A percentile compares a stretch with the other conserved stretches of the same genome.
phyloP scores from a whole-genome alignment of 2,797 vertebrate genomes.

The Podargus strigoides region DNA sequence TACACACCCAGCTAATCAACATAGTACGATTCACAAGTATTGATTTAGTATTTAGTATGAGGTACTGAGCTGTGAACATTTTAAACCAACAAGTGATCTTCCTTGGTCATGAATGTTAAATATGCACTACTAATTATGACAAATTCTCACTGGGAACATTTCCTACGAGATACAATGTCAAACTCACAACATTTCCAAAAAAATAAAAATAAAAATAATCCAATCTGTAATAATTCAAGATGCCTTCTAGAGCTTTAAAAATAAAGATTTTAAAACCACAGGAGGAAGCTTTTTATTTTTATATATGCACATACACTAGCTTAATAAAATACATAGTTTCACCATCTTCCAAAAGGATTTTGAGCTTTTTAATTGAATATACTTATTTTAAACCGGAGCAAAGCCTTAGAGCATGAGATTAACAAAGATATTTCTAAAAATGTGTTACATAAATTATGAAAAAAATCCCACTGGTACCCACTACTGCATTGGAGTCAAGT shows the following conservation, averaged over 20 bases:
- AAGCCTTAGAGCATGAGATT: neutral
- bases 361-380: neutral
- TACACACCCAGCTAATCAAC: neutral
- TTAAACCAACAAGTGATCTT: neutral
- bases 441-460: neutral
- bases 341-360: neutral
- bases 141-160: neutral
- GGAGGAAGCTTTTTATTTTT: neutral
- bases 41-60: neutral
- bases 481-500: neutral
- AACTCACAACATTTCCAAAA: neutral
- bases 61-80: neutral
- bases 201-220: neutral
- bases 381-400: neutral
- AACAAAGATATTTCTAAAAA: neutral
- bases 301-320: neutral
- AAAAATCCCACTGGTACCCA: neutral
- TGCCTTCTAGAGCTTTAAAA: neutral
- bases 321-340: neutral
- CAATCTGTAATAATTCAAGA: neutral
- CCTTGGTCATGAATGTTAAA: neutral
- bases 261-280: neutral
- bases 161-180: neutral
- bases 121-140: rapidly evolving
- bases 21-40: rapidly evolving